Conservation (phyloP, 2,888 invertebrate species). For the Watsonalla binaria region DNA sequence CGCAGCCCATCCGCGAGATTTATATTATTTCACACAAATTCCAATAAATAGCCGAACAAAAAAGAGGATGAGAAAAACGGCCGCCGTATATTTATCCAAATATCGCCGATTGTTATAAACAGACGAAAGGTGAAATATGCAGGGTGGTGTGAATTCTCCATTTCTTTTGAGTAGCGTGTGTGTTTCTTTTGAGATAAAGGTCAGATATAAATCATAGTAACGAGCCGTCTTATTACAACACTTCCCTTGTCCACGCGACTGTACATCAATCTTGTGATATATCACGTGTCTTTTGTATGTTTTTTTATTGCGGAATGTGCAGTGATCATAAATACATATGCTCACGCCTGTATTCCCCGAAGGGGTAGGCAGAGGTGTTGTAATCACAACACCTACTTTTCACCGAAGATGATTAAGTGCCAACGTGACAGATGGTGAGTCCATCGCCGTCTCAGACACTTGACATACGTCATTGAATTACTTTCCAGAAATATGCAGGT, state of each 20-base stretch:
- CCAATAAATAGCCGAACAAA: neutral
- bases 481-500: no score
- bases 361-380: no score
- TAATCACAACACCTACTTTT: no score
- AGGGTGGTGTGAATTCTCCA: neutral
- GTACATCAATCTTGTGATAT: constrained; percentile 1
- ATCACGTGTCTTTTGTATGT: neutral
- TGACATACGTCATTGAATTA: no score
- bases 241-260: neutral
- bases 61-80: neutral
- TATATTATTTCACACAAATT: neutral
- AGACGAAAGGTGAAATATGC: neutral
- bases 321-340: neutral
- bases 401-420: no score
- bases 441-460: no score
- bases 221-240: neutral
- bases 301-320: neutral
- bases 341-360: no score
- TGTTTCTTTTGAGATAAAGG: neutral
- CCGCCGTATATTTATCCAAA: neutral
- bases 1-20: neutral
- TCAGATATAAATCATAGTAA: constrained; percentile 1
- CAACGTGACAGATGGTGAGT: no score
- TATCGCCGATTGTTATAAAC: neutral
- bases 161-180: neutral